A percentile compares a stretch with the other conserved stretches of the same genome.
Evolutionary conservation across 1,140 invertebrate genomes (phyloP).

Genomic region (Tyrophagus putrescentiae): DNA sequence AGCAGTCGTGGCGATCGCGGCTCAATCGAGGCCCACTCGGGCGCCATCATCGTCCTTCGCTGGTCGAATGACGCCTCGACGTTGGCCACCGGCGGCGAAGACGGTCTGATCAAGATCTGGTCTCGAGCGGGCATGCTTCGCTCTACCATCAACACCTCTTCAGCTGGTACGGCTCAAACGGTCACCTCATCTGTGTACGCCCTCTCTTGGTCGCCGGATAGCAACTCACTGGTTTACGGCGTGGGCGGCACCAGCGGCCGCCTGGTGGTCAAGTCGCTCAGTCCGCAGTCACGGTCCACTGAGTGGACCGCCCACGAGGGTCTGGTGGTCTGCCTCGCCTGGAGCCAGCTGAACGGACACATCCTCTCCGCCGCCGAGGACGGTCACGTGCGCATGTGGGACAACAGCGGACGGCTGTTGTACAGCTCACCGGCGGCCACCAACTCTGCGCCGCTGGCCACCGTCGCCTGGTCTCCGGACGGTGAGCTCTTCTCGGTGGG

Average conservation of each 20-base stretch:
- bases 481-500: conserved; percentile 83
- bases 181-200: conserved; percentile 48
- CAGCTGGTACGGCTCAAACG: too few species aligned
- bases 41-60: conserved; percentile 52
- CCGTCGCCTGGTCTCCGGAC: conserved; percentile 72
- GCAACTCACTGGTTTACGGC: conserved; percentile 63
- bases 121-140: conserved; percentile 85
- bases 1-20: conserved; percentile 80
- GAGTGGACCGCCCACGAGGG: conserved; percentile 95
- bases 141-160: conserved; percentile 68
- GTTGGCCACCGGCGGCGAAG: conserved; percentile 61
- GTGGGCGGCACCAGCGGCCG: conserved; percentile 53
- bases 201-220: conserved; percentile 73
- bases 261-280: conserved; percentile 74
- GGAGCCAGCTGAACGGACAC: conserved; percentile 70
- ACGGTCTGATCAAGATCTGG: conserved; percentile 92
- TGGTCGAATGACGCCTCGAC: conserved; percentile 89
- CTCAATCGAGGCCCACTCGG: conserved; percentile 79
- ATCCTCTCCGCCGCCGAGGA: conserved; percentile 91
- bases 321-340: conserved; percentile 66
- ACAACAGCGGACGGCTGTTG: conserved; percentile 66
- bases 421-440: conserved; percentile 66
- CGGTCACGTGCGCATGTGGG: conserved; percentile 88
- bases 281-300: conserved; percentile 66
- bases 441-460: conserved; percentile 68